Evolutionary conservation across 30 jellyfish, hydroid and myxozoan species (phyloP).

Genomic region (Aurelia aurita complex sp. Pacific): DNA sequence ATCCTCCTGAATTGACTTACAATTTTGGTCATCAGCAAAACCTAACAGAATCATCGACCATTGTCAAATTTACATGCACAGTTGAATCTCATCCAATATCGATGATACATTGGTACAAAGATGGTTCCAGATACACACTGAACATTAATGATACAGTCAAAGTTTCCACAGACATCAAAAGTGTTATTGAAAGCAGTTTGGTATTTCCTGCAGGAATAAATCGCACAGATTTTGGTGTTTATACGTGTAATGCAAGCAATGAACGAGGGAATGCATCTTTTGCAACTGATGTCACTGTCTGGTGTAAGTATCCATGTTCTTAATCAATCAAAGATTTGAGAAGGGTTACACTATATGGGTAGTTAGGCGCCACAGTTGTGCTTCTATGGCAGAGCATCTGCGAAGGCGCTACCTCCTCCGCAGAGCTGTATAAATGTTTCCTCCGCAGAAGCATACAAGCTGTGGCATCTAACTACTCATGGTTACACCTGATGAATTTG

Average conservation of each 20-base stretch:
- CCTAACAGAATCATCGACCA: constrained; percentile 33
- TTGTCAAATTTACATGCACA: constrained; percentile 16
- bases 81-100: constrained; percentile 47
- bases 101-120: constrained; percentile 49
- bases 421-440: no score
- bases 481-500: no score
- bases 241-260: constrained; percentile 38
- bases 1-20: constrained; percentile 24
- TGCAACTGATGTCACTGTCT: constrained; percentile 41
- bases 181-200: constrained; percentile 20
- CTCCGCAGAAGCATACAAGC: no score
- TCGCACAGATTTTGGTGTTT: constrained; percentile 38
- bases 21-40: constrained; percentile 34
- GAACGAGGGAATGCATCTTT: constrained; percentile 29
- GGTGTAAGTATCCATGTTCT: constrained; percentile 32
- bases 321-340: no score
- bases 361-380: no score
- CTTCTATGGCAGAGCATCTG: no score
- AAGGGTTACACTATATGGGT: no score
- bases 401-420: no score
- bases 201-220: constrained; percentile 46
- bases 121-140: constrained; percentile 7
- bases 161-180: constrained; percentile 4
- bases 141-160: constrained; percentile 4
- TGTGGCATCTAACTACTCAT: no score